Conservation (phyloP, 2,797 vertebrate genomes). For the Lemur catta region DNA sequence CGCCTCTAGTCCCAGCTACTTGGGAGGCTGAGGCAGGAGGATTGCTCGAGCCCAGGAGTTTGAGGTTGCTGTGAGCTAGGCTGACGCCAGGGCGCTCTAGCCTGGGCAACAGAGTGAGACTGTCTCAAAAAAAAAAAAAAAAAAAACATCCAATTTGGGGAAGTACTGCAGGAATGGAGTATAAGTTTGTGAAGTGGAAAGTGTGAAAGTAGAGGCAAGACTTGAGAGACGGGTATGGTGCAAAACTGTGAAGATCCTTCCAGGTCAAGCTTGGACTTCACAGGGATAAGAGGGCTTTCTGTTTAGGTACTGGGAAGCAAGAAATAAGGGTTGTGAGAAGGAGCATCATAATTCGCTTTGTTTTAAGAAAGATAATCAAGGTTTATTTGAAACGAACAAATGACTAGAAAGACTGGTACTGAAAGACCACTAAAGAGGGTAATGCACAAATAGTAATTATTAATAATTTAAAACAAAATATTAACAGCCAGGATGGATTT, state of each 20-base stretch:
- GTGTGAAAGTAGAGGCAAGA: neutral
- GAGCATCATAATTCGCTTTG: neutral
- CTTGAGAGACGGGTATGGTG: neutral
- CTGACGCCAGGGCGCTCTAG: too few species aligned
- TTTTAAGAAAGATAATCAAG: neutral
- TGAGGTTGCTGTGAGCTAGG: too few species aligned
- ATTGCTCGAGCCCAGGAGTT: too few species aligned
- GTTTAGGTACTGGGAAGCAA: neutral
- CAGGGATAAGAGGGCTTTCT: neutral
- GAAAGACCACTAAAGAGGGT: neutral
- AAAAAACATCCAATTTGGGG: neutral
- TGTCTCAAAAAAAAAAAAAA: too few species aligned
- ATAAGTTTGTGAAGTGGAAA: neutral
- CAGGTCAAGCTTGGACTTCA: neutral
- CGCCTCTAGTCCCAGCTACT: too few species aligned
- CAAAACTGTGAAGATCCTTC: neutral
- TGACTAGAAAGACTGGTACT: neutral
- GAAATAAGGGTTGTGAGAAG: neutral
- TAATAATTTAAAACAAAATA: neutral
- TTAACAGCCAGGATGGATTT: neutral
- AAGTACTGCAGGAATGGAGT: neutral
- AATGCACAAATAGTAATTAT: too few species aligned
- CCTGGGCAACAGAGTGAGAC: too few species aligned
- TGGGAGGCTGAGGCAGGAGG: too few species aligned
- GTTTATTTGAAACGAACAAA: neutral